These are phyloP conservation scores for Crossocerus cetratus DNA, from an alignment of 2,888 invertebrate genomes.

Conservation along the genomic window DNA sequence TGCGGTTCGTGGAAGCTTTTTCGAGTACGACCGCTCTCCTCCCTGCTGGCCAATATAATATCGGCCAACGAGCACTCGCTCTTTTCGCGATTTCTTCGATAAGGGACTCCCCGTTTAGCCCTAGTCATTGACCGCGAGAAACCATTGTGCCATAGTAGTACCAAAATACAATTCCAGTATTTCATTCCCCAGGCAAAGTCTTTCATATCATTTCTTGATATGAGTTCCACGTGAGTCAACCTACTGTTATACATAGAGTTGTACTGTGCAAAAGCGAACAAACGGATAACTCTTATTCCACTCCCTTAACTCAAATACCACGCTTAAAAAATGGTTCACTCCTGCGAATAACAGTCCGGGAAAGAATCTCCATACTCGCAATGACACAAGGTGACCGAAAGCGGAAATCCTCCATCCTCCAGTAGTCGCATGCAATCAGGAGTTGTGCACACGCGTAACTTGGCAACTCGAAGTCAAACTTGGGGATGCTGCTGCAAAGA, in stretches of 20 bases:
- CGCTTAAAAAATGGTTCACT: no score
- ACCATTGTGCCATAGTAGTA: conserved; percentile 27
- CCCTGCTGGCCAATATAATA: conserved; percentile 21
- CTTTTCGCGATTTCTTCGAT: conserved; percentile 32
- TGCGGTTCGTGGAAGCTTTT: conserved; percentile 40
- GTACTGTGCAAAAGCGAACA: no score
- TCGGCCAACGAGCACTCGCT: conserved; percentile 15
- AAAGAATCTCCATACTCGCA: no score
- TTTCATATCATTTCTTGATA: no score
- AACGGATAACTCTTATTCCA: no score
- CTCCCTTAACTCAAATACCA: no score
- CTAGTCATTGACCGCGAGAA: conserved; percentile 23
- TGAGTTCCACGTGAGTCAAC: no score
- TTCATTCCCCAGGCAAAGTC: conserved; percentile 3
- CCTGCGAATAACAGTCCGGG: no score
- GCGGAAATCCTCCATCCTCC: no score
- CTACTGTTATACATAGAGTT: no score
- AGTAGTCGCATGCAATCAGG: not conserved
- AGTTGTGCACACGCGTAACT: not conserved
- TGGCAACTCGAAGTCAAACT: not conserved
- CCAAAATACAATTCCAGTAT: conserved; percentile 30
- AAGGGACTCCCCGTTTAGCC: conserved; percentile 38
- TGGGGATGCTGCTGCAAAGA: not conserved
- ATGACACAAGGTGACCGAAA: no score
- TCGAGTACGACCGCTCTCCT: conserved; percentile 29